Percentiles rank a stretch among this genome's conserved stretches.
Evolutionary conservation across 2,888 invertebrate genomes (phyloP).

Genomic region (Flabesymbios commensalis): DNA sequence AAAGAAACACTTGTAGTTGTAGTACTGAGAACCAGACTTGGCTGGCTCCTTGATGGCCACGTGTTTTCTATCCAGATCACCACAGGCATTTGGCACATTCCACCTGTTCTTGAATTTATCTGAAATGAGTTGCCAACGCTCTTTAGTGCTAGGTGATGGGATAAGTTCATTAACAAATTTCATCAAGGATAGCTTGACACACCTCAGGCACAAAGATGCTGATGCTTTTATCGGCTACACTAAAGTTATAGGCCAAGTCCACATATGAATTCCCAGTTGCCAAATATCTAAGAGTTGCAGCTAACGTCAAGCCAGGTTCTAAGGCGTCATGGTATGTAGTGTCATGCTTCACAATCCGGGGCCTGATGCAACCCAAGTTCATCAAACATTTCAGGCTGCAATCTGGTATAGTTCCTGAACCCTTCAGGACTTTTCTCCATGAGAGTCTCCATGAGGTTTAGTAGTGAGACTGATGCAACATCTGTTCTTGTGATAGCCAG

Average conservation of each 20-base stretch:
- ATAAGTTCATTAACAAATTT: slow-evolving; percentile 30
- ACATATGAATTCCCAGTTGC: slow-evolving; percentile 30
- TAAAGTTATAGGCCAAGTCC: slow-evolving; percentile 30
- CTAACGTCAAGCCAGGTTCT: slow-evolving; percentile 25
- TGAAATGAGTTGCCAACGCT: slow-evolving; percentile 21
- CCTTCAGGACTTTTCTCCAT: no score
- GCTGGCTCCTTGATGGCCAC: slow-evolving; percentile 21
- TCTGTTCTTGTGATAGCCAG: no score
- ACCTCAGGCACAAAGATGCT: slow-evolving; percentile 25
- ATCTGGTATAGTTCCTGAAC: neutral
- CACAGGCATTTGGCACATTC: slow-evolving; percentile 23
- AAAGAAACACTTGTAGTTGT: slow-evolving; percentile 36
- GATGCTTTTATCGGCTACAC: slow-evolving; percentile 18
- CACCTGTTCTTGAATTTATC: slow-evolving; percentile 27
- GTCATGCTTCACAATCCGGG: slow-evolving; percentile 12
- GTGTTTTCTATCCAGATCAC: slow-evolving; percentile 32
- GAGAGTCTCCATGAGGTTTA: neutral
- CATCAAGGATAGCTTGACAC: slow-evolving; percentile 28
- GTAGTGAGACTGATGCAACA: no score
- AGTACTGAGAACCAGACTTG: slow-evolving; percentile 30
- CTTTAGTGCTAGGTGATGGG: slow-evolving; percentile 18
- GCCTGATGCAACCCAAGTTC: slow-evolving; percentile 16
- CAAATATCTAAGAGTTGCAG: slow-evolving; percentile 29
- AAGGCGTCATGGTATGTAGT: slow-evolving; percentile 24
- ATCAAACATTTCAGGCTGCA: slow-evolving; percentile 22